Conservation (phyloP, 2,888 invertebrate genomes). For the Tromatobia lineatoria region DNA sequence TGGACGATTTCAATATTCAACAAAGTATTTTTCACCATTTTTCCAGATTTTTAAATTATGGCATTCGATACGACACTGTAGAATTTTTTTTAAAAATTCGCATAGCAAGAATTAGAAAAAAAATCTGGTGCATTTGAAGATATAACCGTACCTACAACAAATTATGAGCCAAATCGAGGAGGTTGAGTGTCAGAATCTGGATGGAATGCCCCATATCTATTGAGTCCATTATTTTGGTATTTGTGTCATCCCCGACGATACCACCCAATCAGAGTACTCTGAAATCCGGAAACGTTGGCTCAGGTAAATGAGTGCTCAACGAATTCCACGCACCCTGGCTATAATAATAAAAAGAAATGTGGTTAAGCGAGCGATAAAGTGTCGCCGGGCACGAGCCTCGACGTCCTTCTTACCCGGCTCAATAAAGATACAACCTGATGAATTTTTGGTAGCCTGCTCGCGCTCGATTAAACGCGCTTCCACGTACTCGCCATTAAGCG, state of each 20-base stretch:
- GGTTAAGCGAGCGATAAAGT: conserved; percentile 18
- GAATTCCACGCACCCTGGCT: conserved; percentile 38
- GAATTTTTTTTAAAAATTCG: too few relatives aligned
- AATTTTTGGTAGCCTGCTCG: conserved; percentile 33
- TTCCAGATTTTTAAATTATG: too few relatives aligned
- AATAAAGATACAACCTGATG: conserved; percentile 64
- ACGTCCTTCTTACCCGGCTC: conserved; percentile 35
- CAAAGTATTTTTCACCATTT: too few relatives aligned
- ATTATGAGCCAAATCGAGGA: too few relatives aligned
- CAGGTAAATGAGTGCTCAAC: conserved; percentile 43
- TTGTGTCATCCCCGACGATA: conserved; percentile 13
- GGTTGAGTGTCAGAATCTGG: too few relatives aligned
- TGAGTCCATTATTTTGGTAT: conserved; percentile 20
- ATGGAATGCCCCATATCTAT: too few relatives aligned
- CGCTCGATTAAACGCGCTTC: conserved; percentile 65
- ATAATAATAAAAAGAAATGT: conserved; percentile 37
- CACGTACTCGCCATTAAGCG: conserved; percentile 65
- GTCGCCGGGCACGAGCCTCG: conserved; percentile 60
- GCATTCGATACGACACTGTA: too few relatives aligned
- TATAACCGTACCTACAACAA: too few relatives aligned
- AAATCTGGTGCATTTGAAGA: too few relatives aligned
- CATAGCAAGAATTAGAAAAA: too few relatives aligned
- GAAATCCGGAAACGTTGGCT: conserved; percentile 25
- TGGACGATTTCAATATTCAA: too few relatives aligned
- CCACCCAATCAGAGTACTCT: conserved; percentile 12